Base-by-base conservation (phyloP, 2,888 invertebrate genomes). In the Lasioglossum figueresi region DNA sequence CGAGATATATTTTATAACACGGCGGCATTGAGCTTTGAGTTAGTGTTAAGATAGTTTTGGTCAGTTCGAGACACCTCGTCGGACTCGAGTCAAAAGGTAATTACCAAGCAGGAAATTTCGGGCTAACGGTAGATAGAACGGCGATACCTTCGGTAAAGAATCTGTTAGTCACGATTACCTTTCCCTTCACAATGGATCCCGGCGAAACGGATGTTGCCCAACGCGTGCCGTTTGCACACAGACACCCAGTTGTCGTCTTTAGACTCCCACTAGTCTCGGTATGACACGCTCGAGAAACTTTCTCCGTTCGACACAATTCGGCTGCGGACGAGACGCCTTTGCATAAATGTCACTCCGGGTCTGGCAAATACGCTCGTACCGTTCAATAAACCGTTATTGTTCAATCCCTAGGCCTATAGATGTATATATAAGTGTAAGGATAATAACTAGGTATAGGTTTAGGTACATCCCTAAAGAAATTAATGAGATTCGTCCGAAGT, bases 211-310 rank as follows among this genome's bases (percentile, higher is more conserved):
- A 89, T 86, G 82, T 90, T 88, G 86, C 85, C 45, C 85, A 88
- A 89, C 81, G 84, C 79, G 77, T 78, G 79, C 82, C 68, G 72
- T 76, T 83, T 80, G 43, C 76, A 59, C 82, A 76, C 84, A 83
- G 78, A 80, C 78, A 85, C 75, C 56, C 80, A 80, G 83, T 31
- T 16, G 80, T 83, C 81, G 83, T 86, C 88, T 88, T 89, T 79
- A 81, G 80, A 84, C 84, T 89, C 90, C 90, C 84, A 82, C 84
- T 88, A 86, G 78, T 89, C 80, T 80, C 82, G 68, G 83, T 84
- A 83, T 85, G 88, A 90, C 87, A 88, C 84, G 89, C 82, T 84
- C 85, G 84, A 79, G 85, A 82, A 86, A 90, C 89, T 90, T 90
- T 90, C 90, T 90, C 90, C 85, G 82, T 82, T 88, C 89, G 88